phyloP scores from a whole-genome alignment of 2,113 vertebrate species.

The Chionodraco myersi region DNA sequence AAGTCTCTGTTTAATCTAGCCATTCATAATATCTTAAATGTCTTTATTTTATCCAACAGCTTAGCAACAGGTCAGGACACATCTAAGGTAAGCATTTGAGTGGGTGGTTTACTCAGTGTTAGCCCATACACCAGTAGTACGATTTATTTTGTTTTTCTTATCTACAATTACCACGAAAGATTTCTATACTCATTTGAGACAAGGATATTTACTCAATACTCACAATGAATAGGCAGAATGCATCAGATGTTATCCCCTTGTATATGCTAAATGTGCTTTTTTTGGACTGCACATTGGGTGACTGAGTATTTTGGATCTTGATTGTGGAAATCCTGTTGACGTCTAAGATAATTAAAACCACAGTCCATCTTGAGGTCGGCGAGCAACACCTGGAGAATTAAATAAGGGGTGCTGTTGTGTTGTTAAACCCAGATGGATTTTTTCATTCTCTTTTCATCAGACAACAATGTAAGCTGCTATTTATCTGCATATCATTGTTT shows the following conservation, averaged over 20 bases:
- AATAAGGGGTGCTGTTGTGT: conserved; percentile 7
- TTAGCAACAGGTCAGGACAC: conserved; percentile 14
- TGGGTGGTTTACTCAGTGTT: conserved; percentile 5
- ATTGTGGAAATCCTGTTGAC: conserved; percentile 41
- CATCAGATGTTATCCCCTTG: not conserved
- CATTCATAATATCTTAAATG: conserved; percentile 57
- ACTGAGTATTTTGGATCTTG: conserved; percentile 10
- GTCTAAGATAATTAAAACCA: conserved; percentile 38
- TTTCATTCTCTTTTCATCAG: not conserved
- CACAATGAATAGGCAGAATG: not conserved
- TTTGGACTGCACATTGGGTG: not conserved
- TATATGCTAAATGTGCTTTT: not conserved
- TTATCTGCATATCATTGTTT: conserved; percentile 4
- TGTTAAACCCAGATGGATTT: conserved; percentile 40
- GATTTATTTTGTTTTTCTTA: not conserved
- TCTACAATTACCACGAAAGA: not conserved
- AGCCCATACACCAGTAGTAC: not conserved
- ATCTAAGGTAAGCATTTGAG: not conserved
- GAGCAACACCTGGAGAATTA: conserved; percentile 44
- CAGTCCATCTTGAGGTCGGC: conserved; percentile 15
- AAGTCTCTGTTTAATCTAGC: conserved; percentile 66
- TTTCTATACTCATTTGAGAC: not conserved
- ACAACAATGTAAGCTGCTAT: not conserved
- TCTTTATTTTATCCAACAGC: conserved; percentile 39
- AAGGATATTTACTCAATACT: not conserved